Base-by-base conservation (phyloP, 2,888 invertebrate genomes). In the Mesorhabditis sp. region DNA sequence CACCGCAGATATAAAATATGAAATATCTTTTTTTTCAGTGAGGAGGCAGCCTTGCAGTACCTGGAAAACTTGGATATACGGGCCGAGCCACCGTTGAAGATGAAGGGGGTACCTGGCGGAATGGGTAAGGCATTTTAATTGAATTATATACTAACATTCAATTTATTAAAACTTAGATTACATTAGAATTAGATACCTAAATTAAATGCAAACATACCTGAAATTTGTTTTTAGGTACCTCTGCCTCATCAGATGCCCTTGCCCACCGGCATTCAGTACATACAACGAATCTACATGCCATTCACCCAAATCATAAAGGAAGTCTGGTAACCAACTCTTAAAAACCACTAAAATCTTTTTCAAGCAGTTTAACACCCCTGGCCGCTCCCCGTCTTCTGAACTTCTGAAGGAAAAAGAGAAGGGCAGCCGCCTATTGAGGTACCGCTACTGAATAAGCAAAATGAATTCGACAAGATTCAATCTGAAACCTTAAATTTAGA, bases 21-120 rank as follows among this genome's bases (percentile, higher is more conserved):
- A 28, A 28, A 28, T 28, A 28, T 28, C 28, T 28, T 28, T 28
- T 28, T 50, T 74, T 77, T 72, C 70, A 77, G 77, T 67, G 77
- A 77, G 68, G 77, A 77, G 65, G 76, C 77, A 0, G 77, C 76
- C 50, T 71, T 75, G 13, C 76, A 77, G 66, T 74, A 75, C 63
- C 70, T 77, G 71, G 77, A 77, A 65, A 50, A 50, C n/a, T n/a
- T 50, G 7, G 58, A 50, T n/a, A 71, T 77, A 65, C 72, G 67
- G 10, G 74, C 74, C 4, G 73, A 77, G 68, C 74, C 74, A 45
- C 72, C 76, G 64, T 42, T 74, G 65, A 76, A 76, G 72, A 74
- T 76, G 10, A 50, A 50, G n/a, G 10, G n/a, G 7, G 28, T 28
- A 28, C 28, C 28, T 28, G 58, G 58, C 7, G 58, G 58, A n/a